Percentiles rank a stretch among this genome's conserved stretches.
phyloP scores from a whole-genome alignment of 1,140 invertebrate species.

The Macrocentrus cingulum region DNA sequence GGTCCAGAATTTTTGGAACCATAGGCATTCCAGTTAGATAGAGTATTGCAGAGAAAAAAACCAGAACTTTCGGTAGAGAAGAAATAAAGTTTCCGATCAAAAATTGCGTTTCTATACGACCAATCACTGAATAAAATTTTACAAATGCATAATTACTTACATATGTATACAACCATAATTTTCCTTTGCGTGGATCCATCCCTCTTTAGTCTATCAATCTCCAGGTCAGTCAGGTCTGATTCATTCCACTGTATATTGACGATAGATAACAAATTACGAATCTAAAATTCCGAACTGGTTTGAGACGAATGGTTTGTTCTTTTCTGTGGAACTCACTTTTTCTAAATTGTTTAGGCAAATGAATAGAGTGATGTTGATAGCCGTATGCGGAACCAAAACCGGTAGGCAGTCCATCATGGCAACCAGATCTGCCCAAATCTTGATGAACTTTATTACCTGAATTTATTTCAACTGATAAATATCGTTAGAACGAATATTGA shows the following conservation, averaged over 20 bases:
- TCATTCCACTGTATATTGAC: not conserved
- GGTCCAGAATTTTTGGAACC: constrained; percentile 19
- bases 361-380: not conserved
- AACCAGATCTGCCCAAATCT: not conserved
- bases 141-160: constrained; percentile 1
- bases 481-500: not conserved
- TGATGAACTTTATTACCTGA: too few relatives aligned
- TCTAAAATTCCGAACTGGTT: not conserved
- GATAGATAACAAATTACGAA: not conserved
- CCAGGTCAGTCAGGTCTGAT: not conserved
- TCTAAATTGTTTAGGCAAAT: not conserved
- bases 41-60: not conserved
- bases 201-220: not conserved
- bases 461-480: not conserved
- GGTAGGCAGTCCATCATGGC: not conserved
- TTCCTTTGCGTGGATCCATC: not conserved
- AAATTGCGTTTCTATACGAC: too few relatives aligned
- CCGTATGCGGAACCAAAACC: not conserved
- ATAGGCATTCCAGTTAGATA: not conserved
- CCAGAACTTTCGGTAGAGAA: too few relatives aligned
- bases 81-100: not conserved
- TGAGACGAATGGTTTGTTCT: not conserved
- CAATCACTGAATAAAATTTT: not conserved
- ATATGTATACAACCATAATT: not conserved
- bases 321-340: not conserved